phyloP scores from a whole-genome alignment of 2,888 invertebrate species.

The Napeogenes sylphis region DNA sequence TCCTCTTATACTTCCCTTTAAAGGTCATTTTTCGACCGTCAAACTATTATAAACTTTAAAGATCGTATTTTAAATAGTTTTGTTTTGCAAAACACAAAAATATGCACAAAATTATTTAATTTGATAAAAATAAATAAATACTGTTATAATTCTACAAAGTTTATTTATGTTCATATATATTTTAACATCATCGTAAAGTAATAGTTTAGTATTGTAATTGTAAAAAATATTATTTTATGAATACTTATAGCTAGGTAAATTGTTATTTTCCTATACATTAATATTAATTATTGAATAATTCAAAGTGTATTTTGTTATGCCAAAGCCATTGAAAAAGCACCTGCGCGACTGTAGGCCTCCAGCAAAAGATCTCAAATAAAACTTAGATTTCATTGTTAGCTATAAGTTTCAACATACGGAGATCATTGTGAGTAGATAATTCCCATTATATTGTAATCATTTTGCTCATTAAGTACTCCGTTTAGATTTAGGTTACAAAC shows the following conservation, averaged over 20 bases:
- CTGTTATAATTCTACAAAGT: constrained; percentile 2
- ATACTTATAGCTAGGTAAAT: not conserved
- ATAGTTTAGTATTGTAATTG: not conserved
- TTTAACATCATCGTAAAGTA: not conserved
- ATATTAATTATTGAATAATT: constrained; percentile 1
- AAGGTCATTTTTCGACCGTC: not conserved
- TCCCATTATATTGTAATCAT: constrained; percentile 3
- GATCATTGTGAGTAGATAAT: constrained; percentile 6
- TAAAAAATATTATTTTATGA: constrained; percentile 1
- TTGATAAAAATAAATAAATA: not conserved
- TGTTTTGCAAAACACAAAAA: not conserved
- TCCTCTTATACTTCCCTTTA: constrained; percentile 4
- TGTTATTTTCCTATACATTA: constrained; percentile 3
- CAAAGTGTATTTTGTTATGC: constrained; percentile 4
- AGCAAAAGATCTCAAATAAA: not conserved
- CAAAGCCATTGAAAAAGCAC: not conserved
- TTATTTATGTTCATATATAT: constrained; percentile 1
- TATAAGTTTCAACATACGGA: not conserved
- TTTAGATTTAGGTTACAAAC: constrained; percentile 19
- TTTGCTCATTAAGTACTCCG: constrained; percentile 6
- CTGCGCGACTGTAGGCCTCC: not conserved
- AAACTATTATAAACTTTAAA: not conserved
- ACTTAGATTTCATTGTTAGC: not conserved
- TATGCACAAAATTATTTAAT: constrained; percentile 1
- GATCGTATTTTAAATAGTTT: not conserved